Evolutionary conservation across 30 jellyfish, hydroid and myxozoan genomes (phyloP).

Genomic region (Chironex yamaguchii): DNA sequence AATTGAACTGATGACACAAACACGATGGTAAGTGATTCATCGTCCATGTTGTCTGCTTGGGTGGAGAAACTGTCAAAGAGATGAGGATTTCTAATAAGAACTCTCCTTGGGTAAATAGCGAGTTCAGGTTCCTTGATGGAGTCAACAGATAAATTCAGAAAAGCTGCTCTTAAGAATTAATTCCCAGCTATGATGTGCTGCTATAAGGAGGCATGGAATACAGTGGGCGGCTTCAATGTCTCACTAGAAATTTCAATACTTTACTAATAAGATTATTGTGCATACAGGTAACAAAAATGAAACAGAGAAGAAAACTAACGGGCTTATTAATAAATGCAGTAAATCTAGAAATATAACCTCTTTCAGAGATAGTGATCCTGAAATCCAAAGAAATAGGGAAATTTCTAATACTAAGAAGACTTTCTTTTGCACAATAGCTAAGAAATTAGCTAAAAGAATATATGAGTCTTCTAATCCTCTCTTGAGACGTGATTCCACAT

Average conservation of each 20-base stretch:
- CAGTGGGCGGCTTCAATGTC: not conserved
- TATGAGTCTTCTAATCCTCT: not conserved
- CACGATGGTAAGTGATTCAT: no score
- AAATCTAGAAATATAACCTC: not conserved
- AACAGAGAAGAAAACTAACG: not conserved
- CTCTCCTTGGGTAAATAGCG: no score
- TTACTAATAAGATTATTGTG: not conserved
- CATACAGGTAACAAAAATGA: not conserved
- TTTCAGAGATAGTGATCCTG: not conserved
- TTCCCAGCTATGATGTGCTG: constrained; percentile 40
- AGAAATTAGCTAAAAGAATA: not conserved
- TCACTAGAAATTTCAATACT: not conserved
- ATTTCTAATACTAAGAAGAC: not conserved
- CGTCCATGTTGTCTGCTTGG: no score
- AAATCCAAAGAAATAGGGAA: constrained; percentile 2
- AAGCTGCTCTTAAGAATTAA: no score
- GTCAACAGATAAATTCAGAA: no score
- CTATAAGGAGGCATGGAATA: constrained; percentile 10
- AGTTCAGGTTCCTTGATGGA: no score
- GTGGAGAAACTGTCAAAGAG: no score
- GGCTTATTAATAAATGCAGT: not conserved
- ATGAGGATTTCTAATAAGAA: no score
- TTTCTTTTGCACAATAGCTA: not conserved
- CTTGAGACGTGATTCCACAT: not conserved
- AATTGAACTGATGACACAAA: no score